Conservation (phyloP, 2,797 vertebrate genomes). For the Adrianichthys oophorus region DNA sequence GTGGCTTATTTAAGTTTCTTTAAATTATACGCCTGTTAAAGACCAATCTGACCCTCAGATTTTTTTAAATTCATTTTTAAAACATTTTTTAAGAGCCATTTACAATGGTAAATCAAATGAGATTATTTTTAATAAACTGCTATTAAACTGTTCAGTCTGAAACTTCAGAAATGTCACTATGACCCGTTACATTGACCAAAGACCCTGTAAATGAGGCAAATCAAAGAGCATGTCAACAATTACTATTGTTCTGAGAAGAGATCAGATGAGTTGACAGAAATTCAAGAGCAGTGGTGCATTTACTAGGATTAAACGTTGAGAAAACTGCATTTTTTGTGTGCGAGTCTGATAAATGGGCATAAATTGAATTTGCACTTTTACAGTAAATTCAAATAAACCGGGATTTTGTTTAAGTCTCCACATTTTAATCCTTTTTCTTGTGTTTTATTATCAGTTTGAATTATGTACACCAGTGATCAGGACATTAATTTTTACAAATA, state of each 20-base stretch:
- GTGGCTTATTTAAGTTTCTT: no score
- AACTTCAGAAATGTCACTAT: slow-evolving; percentile 68
- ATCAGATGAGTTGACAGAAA: slow-evolving; percentile 61
- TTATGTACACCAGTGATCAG: background rate
- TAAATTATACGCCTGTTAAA: no score
- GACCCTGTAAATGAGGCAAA: slow-evolving; percentile 76
- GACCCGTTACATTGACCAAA: slow-evolving; percentile 77
- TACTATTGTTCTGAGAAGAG: slow-evolving; percentile 70
- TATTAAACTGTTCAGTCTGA: slow-evolving; percentile 48
- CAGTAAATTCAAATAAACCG: no score
- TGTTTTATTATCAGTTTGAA: no score
- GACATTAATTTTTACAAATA: background rate
- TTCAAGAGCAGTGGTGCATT: slow-evolving; percentile 48
- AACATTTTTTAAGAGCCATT: no score
- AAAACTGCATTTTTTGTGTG: background rate
- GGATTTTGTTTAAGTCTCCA: no score
- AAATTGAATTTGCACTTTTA: no score
- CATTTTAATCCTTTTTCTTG: no score
- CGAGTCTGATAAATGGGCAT: background rate
- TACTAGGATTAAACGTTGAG: slow-evolving; percentile 48
- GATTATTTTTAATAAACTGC: background rate
- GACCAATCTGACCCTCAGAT: no score
- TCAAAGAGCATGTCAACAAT: slow-evolving; percentile 67
- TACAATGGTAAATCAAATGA: no score
- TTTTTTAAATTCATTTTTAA: no score